Evolutionary conservation across 2,888 invertebrate species (phyloP).

Genomic region (Agrochola circellaris): DNA sequence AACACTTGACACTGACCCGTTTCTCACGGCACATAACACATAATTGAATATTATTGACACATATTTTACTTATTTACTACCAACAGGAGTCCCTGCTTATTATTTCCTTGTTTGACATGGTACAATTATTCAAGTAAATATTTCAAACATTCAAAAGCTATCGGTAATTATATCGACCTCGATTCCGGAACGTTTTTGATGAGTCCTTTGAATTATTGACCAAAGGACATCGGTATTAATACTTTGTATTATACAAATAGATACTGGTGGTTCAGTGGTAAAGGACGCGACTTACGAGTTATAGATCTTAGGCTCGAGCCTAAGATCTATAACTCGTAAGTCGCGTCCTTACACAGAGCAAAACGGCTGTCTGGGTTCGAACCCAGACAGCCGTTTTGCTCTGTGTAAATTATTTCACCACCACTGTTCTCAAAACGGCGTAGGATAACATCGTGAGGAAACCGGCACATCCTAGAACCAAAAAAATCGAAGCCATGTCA

Average conservation of each 20-base stretch:
- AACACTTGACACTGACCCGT: constrained; percentile 1
- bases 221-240: not conserved
- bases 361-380: no score
- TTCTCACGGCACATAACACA: not conserved
- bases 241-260: constrained; percentile 1
- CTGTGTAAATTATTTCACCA: no score
- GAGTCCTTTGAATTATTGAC: constrained; percentile 27
- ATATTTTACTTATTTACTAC: constrained; percentile 14
- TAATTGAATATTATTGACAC: not conserved
- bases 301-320: no score
- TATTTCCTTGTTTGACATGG: constrained; percentile 5
- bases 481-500: no score
- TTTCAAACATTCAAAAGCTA: not conserved
- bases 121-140: constrained; percentile 9
- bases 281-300: no score
- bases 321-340: no score
- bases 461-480: no score
- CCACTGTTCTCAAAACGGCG: no score
- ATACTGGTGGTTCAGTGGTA: no score
- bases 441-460: no score
- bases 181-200: not conserved
- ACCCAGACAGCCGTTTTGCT: no score
- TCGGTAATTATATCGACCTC: constrained; percentile 9
- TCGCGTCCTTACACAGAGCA: no score
- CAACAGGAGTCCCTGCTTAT: not conserved